Conservation (phyloP, 2,888 invertebrate species). For the Apeira syringaria region DNA sequence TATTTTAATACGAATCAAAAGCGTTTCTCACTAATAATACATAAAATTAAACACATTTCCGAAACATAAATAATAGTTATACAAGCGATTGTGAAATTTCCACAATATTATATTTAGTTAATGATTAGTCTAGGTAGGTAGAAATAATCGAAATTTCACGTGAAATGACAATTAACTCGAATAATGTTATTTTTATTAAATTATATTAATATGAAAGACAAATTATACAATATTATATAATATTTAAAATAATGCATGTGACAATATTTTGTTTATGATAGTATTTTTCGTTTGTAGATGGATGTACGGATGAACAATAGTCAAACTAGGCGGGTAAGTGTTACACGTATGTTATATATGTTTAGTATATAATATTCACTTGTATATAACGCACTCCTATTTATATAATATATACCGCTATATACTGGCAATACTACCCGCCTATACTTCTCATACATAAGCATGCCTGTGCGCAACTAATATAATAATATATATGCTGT, state of each 20-base stretch:
- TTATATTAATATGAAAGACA: too few relatives aligned
- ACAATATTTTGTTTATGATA: constrained; percentile 42
- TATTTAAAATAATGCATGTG: constrained; percentile 25
- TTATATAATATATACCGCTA: constrained; percentile 24
- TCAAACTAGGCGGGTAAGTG: constrained; percentile 84
- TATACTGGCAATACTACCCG: constrained; percentile 38
- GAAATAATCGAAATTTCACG: too few relatives aligned
- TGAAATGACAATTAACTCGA: too few relatives aligned
- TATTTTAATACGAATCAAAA: too few relatives aligned
- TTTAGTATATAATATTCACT: constrained; percentile 41
- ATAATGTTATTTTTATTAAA: too few relatives aligned
- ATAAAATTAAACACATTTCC: too few relatives aligned
- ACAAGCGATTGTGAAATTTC: too few relatives aligned
- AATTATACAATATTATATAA: too few relatives aligned
- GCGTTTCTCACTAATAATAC: too few relatives aligned
- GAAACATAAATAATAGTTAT: too few relatives aligned
- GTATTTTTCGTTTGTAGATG: constrained; percentile 83
- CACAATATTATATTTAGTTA: too few relatives aligned
- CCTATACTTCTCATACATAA: constrained; percentile 29
- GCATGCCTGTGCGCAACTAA: constrained; percentile 27
- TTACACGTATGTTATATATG: constrained; percentile 39
- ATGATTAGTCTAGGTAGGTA: too few relatives aligned
- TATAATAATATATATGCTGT: constrained; percentile 1
- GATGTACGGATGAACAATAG: constrained; percentile 83
- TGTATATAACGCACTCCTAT: constrained; percentile 34